Conservation (phyloP, 2,113 vertebrate genomes). For the Atlantisia rogersi region DNA sequence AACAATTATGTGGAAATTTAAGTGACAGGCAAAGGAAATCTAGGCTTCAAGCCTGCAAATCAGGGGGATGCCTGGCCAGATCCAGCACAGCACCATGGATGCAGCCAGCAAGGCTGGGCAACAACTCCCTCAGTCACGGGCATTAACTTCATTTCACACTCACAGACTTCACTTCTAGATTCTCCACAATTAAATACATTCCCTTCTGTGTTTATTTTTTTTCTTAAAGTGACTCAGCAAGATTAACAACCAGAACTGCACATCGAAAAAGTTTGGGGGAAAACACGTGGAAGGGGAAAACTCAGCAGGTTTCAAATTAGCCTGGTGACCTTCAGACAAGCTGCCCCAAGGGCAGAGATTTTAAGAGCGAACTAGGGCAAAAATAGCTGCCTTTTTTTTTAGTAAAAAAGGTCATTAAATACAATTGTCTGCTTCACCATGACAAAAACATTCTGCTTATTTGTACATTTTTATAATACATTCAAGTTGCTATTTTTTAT, state of each 20-base stretch:
- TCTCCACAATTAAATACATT: background rate
- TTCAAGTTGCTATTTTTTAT: background rate
- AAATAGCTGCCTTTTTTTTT: background rate
- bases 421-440: background rate
- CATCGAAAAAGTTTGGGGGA: background rate
- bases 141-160: background rate
- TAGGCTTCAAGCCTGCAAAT: background rate
- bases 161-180: background rate
- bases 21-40: background rate
- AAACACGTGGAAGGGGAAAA: background rate
- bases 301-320: background rate
- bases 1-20: background rate
- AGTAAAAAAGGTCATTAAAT: background rate
- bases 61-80: fast-evolving
- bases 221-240: background rate
- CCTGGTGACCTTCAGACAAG: background rate
- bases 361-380: background rate
- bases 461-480: background rate
- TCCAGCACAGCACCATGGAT: background rate
- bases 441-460: background rate
- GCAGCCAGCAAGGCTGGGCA: background rate
- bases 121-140: background rate
- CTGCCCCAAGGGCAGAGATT: background rate
- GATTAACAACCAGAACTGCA: background rate
- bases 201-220: background rate